phyloP scores from a whole-genome alignment of 2,888 invertebrate genomes.

The Caenorhabditis angaria region DNA sequence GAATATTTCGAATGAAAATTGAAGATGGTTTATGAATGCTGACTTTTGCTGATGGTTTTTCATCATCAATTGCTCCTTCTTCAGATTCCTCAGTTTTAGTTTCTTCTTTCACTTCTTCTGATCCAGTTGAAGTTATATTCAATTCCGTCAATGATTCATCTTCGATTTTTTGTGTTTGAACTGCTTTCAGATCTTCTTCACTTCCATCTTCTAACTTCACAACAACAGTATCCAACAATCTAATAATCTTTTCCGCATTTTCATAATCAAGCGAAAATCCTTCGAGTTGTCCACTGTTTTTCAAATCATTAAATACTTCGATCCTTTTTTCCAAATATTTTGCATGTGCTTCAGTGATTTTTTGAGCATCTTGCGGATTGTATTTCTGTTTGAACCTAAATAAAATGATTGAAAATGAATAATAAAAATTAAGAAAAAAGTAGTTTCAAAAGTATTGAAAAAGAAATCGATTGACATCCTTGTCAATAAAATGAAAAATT shows the following conservation, averaged over 20 bases:
- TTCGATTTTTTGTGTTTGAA: slow-evolving; percentile 73
- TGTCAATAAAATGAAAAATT: slow-evolving; percentile 35
- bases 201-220: slow-evolving; percentile 84
- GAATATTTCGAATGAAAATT: slow-evolving; percentile 92
- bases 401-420: slow-evolving; percentile 7
- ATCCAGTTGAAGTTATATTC: slow-evolving; percentile 27
- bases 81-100: slow-evolving; percentile 30
- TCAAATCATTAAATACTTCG: slow-evolving; percentile 85
- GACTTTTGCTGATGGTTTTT: slow-evolving; percentile 24
- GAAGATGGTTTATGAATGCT: slow-evolving; percentile 88
- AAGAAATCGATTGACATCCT: slow-evolving; percentile 20
- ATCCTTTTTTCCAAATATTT: slow-evolving; percentile 81
- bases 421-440: slow-evolving; percentile 10
- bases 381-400: slow-evolving; percentile 97
- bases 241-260: slow-evolving; percentile 81
- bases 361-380: slow-evolving; percentile 93
- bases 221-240: slow-evolving; percentile 83
- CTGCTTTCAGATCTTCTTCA: slow-evolving; percentile 81
- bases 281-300: slow-evolving; percentile 80
- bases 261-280: slow-evolving; percentile 86
- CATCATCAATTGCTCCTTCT: slow-evolving; percentile 41
- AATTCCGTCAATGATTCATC: slow-evolving; percentile 63
- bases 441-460: background rate
- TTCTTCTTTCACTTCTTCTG: slow-evolving; percentile 19
- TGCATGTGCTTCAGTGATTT: slow-evolving; percentile 86